Conservation (phyloP, 2,888 invertebrate species). For the Drosophila rubida region DNA sequence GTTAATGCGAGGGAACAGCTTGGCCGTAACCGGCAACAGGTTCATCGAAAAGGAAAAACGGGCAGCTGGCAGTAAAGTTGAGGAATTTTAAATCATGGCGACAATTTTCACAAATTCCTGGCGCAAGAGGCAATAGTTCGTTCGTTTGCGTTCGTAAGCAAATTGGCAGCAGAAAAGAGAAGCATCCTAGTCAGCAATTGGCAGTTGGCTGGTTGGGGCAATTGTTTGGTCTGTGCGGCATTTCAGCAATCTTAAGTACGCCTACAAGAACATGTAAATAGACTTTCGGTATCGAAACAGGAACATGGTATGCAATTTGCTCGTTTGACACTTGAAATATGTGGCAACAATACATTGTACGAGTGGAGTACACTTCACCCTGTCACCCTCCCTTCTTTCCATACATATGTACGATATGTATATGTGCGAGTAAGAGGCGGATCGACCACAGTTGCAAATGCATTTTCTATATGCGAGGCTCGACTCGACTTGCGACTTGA, state of each 20-base stretch:
- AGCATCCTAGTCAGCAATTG: conserved; percentile 6
- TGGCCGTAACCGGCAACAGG: conserved; percentile 59
- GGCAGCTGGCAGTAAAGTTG: conserved; percentile 42
- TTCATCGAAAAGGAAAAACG: conserved; percentile 19
- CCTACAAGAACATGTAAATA: conserved; percentile 84
- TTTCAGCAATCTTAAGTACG: conserved; percentile 83
- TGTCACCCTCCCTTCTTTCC: neutral
- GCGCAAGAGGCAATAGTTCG: conserved; percentile 34
- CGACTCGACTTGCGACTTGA: conserved; percentile 14
- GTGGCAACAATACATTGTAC: conserved; percentile 72
- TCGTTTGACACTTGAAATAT: conserved; percentile 84
- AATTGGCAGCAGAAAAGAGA: conserved; percentile 56
- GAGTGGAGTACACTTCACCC: conserved; percentile 7
- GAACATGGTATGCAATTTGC: conserved; percentile 83
- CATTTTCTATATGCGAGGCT: conserved; percentile 53
- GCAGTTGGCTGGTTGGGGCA: conserved; percentile 18
- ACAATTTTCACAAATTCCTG: conserved; percentile 82
- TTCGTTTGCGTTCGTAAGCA: conserved; percentile 67
- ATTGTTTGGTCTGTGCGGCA: conserved; percentile 70
- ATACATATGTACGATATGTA: neutral
- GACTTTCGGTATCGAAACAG: conserved; percentile 79
- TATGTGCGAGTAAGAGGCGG: conserved; percentile 18
- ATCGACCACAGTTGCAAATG: conserved; percentile 46
- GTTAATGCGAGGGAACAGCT: conserved; percentile 40
- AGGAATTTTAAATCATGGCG: conserved; percentile 80